A percentile compares a stretch with the other conserved stretches of the same genome.
phyloP scores from a whole-genome alignment of 2,113 vertebrate genomes.

The Fukomys damarensis region DNA sequence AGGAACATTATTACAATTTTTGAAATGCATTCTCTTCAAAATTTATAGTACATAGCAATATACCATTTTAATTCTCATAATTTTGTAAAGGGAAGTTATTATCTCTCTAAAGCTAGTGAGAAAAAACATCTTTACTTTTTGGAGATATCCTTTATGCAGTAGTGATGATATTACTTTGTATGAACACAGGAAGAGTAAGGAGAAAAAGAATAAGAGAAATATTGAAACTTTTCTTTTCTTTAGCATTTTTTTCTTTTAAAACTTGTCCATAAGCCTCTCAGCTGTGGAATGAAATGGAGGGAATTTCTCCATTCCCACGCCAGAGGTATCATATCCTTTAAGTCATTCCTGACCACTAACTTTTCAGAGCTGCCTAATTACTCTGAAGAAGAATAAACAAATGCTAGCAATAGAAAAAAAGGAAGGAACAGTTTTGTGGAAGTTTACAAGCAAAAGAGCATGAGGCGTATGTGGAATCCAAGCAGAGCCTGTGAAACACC shows the following conservation, averaged over 20 bases:
- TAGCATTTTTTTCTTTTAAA: neutral
- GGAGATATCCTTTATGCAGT: neutral
- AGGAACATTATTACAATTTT: neutral
- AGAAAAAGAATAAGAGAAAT: neutral
- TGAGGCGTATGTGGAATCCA: neutral
- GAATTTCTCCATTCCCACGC: neutral
- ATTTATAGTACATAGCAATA: neutral
- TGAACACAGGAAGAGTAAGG: neutral
- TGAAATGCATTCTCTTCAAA: neutral
- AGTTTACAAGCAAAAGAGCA: conserved; percentile 25
- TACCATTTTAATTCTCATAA: neutral
- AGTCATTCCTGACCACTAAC: neutral
- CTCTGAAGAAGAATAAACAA: neutral
- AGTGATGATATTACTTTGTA: neutral
- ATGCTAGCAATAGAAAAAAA: neutral
- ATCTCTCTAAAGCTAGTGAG: neutral
- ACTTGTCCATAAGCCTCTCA: neutral
- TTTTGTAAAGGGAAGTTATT: neutral
- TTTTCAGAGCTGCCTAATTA: neutral
- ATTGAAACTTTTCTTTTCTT: neutral
- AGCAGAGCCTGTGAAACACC: neutral
- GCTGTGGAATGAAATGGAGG: neutral
- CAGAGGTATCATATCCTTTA: neutral
- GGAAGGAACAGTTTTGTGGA: neutral
- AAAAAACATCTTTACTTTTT: neutral